Evolutionary conservation across 2,797 vertebrate species (phyloP).

Genomic region (Poecilia gillii): DNA sequence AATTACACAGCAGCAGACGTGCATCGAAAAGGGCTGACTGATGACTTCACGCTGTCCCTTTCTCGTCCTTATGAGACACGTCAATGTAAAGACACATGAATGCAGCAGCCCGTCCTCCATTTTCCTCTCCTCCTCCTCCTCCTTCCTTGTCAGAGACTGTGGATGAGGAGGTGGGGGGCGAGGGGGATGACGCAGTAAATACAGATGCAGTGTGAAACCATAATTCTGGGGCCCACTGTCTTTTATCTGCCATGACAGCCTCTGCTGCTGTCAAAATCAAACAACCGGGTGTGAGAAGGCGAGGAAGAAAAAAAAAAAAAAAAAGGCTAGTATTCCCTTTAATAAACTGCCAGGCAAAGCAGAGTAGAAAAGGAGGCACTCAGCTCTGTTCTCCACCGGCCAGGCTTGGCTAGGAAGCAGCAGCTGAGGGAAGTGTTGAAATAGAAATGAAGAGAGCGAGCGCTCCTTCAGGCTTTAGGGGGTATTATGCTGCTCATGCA

Average conservation of each 20-base stretch:
- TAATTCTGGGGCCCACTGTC: slow-evolving; percentile 67
- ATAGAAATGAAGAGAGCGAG: slow-evolving; percentile 77
- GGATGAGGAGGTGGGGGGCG: slow-evolving; percentile 30
- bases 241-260: slow-evolving; percentile 87
- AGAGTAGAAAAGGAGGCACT: slow-evolving; percentile 62
- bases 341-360: slow-evolving; percentile 86
- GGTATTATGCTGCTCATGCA: slow-evolving; percentile 80
- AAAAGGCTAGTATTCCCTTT: slow-evolving; percentile 85
- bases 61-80: slow-evolving; percentile 73
- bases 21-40: slow-evolving; percentile 66
- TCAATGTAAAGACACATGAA: slow-evolving; percentile 81
- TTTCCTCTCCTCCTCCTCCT: slow-evolving; percentile 68
- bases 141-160: slow-evolving; percentile 65
- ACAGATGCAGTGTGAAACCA: slow-evolving; percentile 68
- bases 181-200: slow-evolving; percentile 79
- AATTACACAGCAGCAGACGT: slow-evolving; percentile 53
- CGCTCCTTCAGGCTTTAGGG: slow-evolving; percentile 81
- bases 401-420: slow-evolving; percentile 63
- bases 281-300: slow-evolving; percentile 62
- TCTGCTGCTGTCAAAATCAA: slow-evolving; percentile 82
- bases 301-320: slow-evolving; percentile 55
- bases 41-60: slow-evolving; percentile 73
- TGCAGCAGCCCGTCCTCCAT: slow-evolving; percentile 77
- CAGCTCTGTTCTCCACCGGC: slow-evolving; percentile 58
- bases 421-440: slow-evolving; percentile 66